Percentiles rank a stretch among this genome's conserved stretches.
phyloP scores from a whole-genome alignment of 30 jellyfish, hydroid and myxozoan species.

The Hydractinia echinata region DNA sequence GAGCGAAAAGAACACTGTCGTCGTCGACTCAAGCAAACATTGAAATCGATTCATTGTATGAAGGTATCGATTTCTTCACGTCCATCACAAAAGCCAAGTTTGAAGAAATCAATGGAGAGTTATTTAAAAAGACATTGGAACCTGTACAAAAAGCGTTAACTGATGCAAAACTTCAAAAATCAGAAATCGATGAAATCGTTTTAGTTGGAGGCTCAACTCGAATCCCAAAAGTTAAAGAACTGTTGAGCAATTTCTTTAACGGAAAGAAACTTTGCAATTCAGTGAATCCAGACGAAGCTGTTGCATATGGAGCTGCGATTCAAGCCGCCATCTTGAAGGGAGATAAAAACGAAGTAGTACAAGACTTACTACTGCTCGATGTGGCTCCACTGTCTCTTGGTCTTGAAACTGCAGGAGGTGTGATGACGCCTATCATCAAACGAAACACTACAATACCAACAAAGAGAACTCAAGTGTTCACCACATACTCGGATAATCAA shows the following conservation, averaged over 20 bases:
- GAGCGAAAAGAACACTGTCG: slow-evolving; percentile 83
- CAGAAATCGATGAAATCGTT: slow-evolving; percentile 62
- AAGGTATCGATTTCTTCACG: slow-evolving; percentile 65
- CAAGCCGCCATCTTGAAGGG: slow-evolving; percentile 74
- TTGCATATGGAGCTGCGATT: slow-evolving; percentile 96
- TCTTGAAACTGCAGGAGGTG: slow-evolving; percentile 95
- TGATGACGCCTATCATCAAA: slow-evolving; percentile 72
- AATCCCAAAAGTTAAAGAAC: slow-evolving; percentile 54
- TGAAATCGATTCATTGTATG: slow-evolving; percentile 72
- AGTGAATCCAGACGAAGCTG: slow-evolving; percentile 96
- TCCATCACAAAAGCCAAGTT: slow-evolving; percentile 83
- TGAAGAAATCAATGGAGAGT: slow-evolving; percentile 51
- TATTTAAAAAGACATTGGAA: slow-evolving; percentile 46
- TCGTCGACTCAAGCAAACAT: slow-evolving; percentile 76
- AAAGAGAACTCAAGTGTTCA: slow-evolving; percentile 65
- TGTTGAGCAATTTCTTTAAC: slow-evolving; percentile 45
- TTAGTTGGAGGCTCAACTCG: slow-evolving; percentile 95
- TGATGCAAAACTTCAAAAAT: slow-evolving; percentile 49
- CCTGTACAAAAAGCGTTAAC: slow-evolving; percentile 62
- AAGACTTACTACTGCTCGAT: slow-evolving; percentile 79
- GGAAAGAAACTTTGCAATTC: slow-evolving; percentile 52
- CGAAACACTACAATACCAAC: slow-evolving; percentile 86
- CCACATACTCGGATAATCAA: slow-evolving; percentile 91
- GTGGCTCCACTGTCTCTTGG: slow-evolving; percentile 97
- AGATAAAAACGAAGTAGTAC: slow-evolving; percentile 70